These are phyloP conservation scores for Seriola quinqueradiata DNA, from an alignment of 2,113 vertebrate genomes.

Conservation along the genomic window DNA sequence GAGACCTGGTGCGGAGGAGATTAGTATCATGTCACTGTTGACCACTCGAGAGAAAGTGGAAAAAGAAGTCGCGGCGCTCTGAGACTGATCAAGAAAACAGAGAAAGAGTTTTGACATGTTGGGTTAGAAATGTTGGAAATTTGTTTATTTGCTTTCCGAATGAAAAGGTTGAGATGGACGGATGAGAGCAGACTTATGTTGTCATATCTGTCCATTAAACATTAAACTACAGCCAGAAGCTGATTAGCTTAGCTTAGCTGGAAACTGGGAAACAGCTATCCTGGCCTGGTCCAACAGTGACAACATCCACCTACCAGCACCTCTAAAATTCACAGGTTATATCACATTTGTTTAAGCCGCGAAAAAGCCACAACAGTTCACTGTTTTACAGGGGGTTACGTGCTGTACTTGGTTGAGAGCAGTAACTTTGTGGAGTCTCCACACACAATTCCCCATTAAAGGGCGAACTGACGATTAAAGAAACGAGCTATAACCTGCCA, in stretches of 20 bases:
- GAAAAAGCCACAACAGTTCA: neutral
- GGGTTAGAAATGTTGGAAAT: neutral
- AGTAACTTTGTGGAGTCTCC: neutral
- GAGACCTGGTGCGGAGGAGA: neutral
- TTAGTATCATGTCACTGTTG: slow-evolving; percentile 1
- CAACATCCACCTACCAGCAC: neutral
- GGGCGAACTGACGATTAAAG: neutral
- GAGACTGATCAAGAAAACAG: neutral
- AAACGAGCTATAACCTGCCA: neutral
- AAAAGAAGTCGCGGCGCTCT: neutral
- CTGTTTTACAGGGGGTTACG: neutral
- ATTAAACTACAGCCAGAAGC: neutral
- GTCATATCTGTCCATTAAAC: neutral
- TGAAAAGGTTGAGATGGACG: neutral
- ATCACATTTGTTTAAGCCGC: neutral
- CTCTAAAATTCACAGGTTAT: neutral
- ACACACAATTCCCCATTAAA: neutral
- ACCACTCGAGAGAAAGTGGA: neutral
- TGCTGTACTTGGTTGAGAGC: neutral
- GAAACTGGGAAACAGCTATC: neutral
- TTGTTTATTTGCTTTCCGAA: neutral
- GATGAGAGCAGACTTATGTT: neutral
- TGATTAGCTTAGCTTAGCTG: neutral
- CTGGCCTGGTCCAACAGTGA: neutral
- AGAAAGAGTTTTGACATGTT: slow-evolving; percentile 3